Evolutionary conservation across 2,888 invertebrate species (phyloP), one percentile per base, ranked within the genome.

Genomic region (Amiota mariae): DNA sequence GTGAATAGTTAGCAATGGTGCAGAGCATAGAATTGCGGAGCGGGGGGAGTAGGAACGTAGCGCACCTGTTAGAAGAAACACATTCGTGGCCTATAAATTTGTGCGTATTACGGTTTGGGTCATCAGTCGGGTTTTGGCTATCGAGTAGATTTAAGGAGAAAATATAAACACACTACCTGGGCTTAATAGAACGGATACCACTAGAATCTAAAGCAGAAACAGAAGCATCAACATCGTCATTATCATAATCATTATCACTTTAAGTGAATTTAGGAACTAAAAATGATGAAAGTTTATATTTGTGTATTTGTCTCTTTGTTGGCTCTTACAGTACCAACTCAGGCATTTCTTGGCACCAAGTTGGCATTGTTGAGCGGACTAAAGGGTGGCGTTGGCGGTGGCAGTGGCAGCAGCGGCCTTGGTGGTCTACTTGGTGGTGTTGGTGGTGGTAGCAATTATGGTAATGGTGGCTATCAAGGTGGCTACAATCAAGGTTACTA

Each of bases 291-390:
- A 79, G 74, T 86, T 20, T 82, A 79, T 75, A 77, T 76, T 70
- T 82, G 80, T 74, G 13, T 81, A 57, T 77, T 81, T 51, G 72
- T 85, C 70, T 83, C 82, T 74, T 72, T 88, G 20, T 57, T 87
- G 81, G 88, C 84, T 63, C 70, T 82, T 48, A 76, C 76, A 24
- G 79, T 78, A 46, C 85, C 88, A 20, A 77, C 83, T 24, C 80
- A 87, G 56, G 88, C 84, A 15, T 76, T 88, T n/a, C 74, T 88
- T 70, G 88, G 87, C 57, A 87, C 85, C 74, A 88, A 88, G 71
- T 56, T 88, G 76, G 85, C 87, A 4, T 76, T 88, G n/a, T 77
- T 88, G 47, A 82, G 86, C 72, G 79, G 80, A 46, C 48, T 87
- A 12, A 70, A 75, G 10, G 81, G 83, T 56, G 79, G 82, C 9